Base-by-base conservation (phyloP, 2,888 invertebrate species). In the Dynastes grantii region DNA sequence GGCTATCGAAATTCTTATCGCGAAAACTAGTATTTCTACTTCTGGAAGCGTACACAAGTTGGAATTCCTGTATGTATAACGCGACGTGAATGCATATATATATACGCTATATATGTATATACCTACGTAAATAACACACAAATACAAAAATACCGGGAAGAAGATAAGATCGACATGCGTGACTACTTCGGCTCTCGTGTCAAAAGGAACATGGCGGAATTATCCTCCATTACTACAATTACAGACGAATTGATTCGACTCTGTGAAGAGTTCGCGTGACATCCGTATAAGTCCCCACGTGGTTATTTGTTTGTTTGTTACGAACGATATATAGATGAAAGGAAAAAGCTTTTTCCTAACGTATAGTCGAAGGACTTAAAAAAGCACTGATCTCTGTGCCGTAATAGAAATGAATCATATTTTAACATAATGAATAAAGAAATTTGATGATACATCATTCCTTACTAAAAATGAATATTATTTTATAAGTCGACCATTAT, bases 171-270 rank as follows among this genome's bases (percentile, higher is more conserved):
- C 87, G 81, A 83, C 81, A 85, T 87, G 86, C 88, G 88, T 87
- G 87, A 87, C 87, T 85, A 83, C 83, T 83, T 85, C 84, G 84
- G 85, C 84, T 87, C 83, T 86, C 87, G 87, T 87, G 88, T 86
- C 85, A 85, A 84, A 86, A 86, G 84, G 84, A 87, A 86, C 83
- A 88, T 87, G 87, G 84, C 84, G 84, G 83, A 82, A 81, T 82
- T 83, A 82, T 83, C 80, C 81, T 80, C 82, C 82, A 83, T 83
- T 82, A 83, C 81, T 80, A 80, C 81, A 82, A 80, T 82, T 80
- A 84, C 82, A 80, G 77, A 81, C 80, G 81, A 83, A 83, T 83
- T 83, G 83, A 83, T 83, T 83, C 80, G 79, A 77, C 79, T 81
- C 67, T 71, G 55, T 40, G 58, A 71, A 71, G 71, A 71, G 71